phyloP scores from a whole-genome alignment of 2,888 invertebrate genomes.

The Teleiodes luculella region DNA sequence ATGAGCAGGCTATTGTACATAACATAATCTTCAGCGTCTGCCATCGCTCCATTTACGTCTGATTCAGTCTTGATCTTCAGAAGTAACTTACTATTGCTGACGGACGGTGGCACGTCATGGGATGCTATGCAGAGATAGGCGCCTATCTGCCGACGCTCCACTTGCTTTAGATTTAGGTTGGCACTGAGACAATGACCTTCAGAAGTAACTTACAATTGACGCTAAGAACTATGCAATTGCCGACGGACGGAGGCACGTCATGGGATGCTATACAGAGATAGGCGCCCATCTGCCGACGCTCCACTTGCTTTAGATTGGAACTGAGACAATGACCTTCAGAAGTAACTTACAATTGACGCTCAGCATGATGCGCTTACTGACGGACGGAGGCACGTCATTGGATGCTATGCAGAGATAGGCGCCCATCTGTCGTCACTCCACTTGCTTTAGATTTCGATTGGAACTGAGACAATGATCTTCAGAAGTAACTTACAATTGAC shows the following conservation, averaged over 20 bases:
- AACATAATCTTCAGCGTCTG: too few relatives aligned
- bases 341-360: slow-evolving; percentile 86
- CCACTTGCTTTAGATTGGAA: slow-evolving; percentile 82
- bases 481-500: slow-evolving; percentile 84
- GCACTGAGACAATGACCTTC: too few relatives aligned
- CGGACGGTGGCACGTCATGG: slow-evolving; percentile 85
- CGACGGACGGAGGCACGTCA: slow-evolving; percentile 85
- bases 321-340: slow-evolving; percentile 77
- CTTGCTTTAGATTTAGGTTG: slow-evolving; percentile 80
- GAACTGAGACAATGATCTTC: too few relatives aligned
- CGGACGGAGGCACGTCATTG: slow-evolving; percentile 85
- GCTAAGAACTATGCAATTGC: slow-evolving; percentile 84
- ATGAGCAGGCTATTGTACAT: too few relatives aligned
- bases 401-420: slow-evolving; percentile 87
- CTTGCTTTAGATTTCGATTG: slow-evolving; percentile 80
- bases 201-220: slow-evolving; percentile 84
- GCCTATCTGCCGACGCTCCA: slow-evolving; percentile 85
- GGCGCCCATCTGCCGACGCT: slow-evolving; percentile 85
- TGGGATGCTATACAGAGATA: slow-evolving; percentile 87
- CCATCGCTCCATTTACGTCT: slow-evolving; percentile 81
- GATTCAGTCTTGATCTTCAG: slow-evolving; percentile 78
- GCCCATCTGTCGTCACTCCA: slow-evolving; percentile 85
- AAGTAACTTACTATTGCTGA: slow-evolving; percentile 85
- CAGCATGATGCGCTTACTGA: slow-evolving; percentile 84
- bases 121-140: slow-evolving; percentile 87